phyloP scores from a whole-genome alignment of 2,113 vertebrate species.

The Phrynocephalus versicolor region DNA sequence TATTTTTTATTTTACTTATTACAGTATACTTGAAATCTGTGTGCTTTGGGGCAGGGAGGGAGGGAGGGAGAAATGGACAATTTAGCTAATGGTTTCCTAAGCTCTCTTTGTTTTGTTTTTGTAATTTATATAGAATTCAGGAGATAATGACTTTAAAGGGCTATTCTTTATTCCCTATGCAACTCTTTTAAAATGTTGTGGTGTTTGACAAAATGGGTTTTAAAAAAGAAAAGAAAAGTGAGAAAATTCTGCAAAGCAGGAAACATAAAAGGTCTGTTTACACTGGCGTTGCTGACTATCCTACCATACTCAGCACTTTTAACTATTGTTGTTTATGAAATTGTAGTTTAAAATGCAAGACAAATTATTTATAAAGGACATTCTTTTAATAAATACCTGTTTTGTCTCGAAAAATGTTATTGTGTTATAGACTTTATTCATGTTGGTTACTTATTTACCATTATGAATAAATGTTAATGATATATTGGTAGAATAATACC shows the following conservation, averaged over 20 bases:
- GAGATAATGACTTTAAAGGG: conserved; percentile 81
- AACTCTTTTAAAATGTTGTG: conserved; percentile 84
- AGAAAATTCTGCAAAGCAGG: conserved; percentile 68
- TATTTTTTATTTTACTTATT: conserved; percentile 79
- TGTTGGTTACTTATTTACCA: conserved; percentile 76
- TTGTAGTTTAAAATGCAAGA: conserved; percentile 80
- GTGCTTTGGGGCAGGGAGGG: conserved; percentile 75
- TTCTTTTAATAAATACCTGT: conserved; percentile 82
- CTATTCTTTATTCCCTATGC: conserved; percentile 88
- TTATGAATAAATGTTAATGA: conserved; percentile 75
- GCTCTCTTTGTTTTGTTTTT: conserved; percentile 80
- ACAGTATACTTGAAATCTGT: conserved; percentile 80
- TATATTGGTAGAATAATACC: conserved; percentile 68
- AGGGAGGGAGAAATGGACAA: conserved; percentile 67
- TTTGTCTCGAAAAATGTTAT: conserved; percentile 78
- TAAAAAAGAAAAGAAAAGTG: conserved; percentile 57
- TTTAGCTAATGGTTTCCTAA: conserved; percentile 76
- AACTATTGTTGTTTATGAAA: conserved; percentile 84
- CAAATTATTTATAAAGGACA: conserved; percentile 81
- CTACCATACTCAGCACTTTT: conserved; percentile 85
- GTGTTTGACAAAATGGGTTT: conserved; percentile 81
- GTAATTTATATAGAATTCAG: conserved; percentile 85
- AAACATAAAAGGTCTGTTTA: conserved; percentile 79
- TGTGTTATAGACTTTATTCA: conserved; percentile 77
- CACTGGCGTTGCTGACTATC: conserved; percentile 84